These are phyloP conservation scores for Orcinus orca DNA, from an alignment of 2,113 vertebrate species.

Conservation along the genomic window DNA sequence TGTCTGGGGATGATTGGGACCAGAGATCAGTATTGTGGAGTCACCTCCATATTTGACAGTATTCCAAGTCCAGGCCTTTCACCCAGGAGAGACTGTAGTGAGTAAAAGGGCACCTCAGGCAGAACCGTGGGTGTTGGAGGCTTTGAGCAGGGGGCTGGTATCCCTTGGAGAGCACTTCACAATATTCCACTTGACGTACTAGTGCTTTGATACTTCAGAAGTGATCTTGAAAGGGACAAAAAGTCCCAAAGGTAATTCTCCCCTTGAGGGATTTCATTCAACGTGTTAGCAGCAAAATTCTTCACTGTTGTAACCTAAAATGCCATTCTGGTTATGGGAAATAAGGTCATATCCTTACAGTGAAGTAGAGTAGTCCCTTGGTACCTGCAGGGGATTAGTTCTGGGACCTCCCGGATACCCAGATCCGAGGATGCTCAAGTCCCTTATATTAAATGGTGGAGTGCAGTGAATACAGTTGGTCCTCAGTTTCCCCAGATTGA, in stretches of 20 bases:
- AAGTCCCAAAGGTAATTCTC: background rate
- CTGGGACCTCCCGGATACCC: background rate
- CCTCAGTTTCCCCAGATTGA: background rate
- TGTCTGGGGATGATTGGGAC: rapidly evolving
- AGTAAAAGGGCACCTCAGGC: background rate
- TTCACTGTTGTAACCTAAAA: background rate
- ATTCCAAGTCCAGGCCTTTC: background rate
- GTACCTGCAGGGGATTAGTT: background rate
- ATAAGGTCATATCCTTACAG: background rate
- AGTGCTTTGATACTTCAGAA: background rate
- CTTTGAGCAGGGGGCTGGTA: background rate
- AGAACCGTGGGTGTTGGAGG: background rate
- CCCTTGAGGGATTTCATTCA: background rate
- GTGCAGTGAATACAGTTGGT: rapidly evolving
- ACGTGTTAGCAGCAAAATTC: background rate
- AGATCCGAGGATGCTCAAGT: background rate
- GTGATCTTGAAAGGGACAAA: background rate
- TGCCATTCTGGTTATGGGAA: background rate
- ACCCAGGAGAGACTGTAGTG: rapidly evolving
- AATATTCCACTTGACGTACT: background rate
- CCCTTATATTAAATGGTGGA: background rate
- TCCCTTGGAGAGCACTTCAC: background rate
- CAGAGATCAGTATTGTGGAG: background rate
- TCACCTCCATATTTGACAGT: no score
- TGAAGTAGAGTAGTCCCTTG: background rate